A percentile compares a stretch with the other conserved stretches of the same genome.
phyloP scores from a whole-genome alignment of 2,888 invertebrate genomes.

The Drosophila kambysellisi region DNA sequence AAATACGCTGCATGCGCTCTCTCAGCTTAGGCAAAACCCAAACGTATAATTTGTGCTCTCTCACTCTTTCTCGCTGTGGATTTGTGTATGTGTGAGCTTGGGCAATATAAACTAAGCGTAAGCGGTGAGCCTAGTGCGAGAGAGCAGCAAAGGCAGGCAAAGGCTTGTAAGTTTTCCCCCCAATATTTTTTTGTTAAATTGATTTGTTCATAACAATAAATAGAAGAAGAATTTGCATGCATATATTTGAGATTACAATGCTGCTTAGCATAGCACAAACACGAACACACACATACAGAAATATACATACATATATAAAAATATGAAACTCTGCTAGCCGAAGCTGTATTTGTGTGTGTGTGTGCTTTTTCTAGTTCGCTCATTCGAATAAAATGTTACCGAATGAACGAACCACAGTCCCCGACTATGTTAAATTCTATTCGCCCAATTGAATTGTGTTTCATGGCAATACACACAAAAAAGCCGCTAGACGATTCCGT shows the following conservation, averaged over 20 bases:
- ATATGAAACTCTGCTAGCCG: not conserved
- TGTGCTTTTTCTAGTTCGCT: not conserved
- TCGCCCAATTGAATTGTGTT: conserved; percentile 74
- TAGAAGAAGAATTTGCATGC: not conserved
- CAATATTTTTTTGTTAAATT: not conserved
- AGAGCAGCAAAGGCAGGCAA: not conserved
- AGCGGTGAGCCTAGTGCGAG: not conserved
- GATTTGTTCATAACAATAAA: not conserved
- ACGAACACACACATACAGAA: not conserved
- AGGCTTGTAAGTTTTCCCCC: not conserved
- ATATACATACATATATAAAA: not conserved
- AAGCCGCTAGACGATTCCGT: conserved; percentile 65
- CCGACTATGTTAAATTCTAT: conserved; percentile 19
- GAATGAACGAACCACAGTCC: conserved; percentile 15
- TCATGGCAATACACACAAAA: conserved; percentile 62
- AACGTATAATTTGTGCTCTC: not conserved
- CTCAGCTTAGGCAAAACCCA: not conserved
- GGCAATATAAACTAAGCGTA: not conserved
- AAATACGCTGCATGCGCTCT: not conserved
- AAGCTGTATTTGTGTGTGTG: not conserved
- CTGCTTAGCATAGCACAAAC: not conserved
- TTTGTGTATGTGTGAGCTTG: not conserved
- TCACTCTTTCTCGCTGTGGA: not conserved
- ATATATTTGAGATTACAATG: not conserved
- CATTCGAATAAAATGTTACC: conserved; percentile 49